A percentile compares a stretch with the other conserved stretches of the same genome.
Evolutionary conservation across 2,113 vertebrate species (phyloP).

Genomic region (Diphyllodes magnificus): DNA sequence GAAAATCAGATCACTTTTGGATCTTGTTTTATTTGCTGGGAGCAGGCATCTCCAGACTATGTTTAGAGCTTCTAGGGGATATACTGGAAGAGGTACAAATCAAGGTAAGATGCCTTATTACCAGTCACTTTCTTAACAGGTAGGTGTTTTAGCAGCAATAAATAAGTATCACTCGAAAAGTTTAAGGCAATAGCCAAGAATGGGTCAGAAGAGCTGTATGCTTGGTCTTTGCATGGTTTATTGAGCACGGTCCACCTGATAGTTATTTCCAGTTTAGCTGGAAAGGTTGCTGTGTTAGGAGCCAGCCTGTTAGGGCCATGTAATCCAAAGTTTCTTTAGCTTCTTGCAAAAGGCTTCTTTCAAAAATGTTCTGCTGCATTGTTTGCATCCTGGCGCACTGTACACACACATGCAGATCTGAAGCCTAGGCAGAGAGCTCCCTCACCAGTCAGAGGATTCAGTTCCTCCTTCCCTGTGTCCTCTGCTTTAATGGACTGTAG

Average conservation of each 20-base stretch:
- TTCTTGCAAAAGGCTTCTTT: neutral
- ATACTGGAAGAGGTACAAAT: neutral
- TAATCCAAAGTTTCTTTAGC: neutral
- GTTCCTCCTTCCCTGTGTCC: neutral
- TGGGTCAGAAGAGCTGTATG: neutral
- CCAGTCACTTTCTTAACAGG: neutral
- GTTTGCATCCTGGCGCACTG: neutral
- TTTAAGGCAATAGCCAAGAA: neutral
- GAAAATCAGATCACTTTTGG: neutral
- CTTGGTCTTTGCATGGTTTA: neutral
- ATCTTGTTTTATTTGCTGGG: neutral
- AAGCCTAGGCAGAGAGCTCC: neutral
- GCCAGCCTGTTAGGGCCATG: neutral
- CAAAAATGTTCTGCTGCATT: neutral
- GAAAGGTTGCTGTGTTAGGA: neutral
- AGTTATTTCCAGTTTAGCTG: neutral
- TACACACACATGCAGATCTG: neutral
- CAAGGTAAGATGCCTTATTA: neutral
- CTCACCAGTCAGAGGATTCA: neutral
- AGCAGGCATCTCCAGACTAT: neutral
- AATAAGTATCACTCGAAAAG: neutral
- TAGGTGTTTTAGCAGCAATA: neutral
- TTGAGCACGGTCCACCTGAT: neutral
- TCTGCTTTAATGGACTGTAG: neutral
- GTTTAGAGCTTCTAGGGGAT: neutral